Percentiles rank a stretch among this genome's conserved stretches.
These are phyloP conservation scores for Amazona guildingii DNA, from an alignment of 2,113 vertebrate species.

Conservation along the genomic window DNA sequence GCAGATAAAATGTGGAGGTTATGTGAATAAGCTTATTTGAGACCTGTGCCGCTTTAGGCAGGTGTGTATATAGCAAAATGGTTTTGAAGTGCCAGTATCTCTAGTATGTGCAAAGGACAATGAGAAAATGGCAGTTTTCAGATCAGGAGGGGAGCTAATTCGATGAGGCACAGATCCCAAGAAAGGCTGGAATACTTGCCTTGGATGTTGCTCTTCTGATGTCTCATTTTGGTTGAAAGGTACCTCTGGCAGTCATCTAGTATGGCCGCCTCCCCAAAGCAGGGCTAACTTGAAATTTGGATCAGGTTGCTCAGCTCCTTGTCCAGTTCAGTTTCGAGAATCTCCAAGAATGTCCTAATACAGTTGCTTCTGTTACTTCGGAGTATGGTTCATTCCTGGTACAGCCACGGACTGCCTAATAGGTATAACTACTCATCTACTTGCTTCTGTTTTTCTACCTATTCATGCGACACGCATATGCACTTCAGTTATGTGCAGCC, in stretches of 20 bases:
- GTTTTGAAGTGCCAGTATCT: not conserved
- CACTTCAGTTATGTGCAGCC: not conserved
- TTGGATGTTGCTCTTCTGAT: not conserved
- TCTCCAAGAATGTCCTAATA: not conserved
- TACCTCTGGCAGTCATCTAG: not conserved
- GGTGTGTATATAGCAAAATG: not conserved
- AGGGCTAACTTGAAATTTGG: not conserved
- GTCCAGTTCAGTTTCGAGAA: not conserved
- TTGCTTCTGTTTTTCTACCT: not conserved
- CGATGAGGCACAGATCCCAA: not conserved
- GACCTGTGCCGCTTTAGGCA: not conserved
- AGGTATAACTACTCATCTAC: not conserved
- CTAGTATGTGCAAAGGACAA: not conserved
- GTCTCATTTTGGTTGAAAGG: not conserved
- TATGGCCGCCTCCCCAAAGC: not conserved
- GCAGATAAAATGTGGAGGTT: not conserved
- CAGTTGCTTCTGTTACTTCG: not conserved
- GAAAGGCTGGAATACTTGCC: not conserved
- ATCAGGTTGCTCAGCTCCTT: not conserved
- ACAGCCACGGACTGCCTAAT: not conserved
- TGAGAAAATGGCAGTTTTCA: not conserved
- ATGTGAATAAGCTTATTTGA: fast-evolving
- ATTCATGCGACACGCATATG: not conserved
- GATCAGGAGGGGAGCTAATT: not conserved
- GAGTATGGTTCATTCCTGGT: not conserved